Evolutionary conservation across 2,888 invertebrate species (phyloP).

Genomic region (Bibio marci): DNA sequence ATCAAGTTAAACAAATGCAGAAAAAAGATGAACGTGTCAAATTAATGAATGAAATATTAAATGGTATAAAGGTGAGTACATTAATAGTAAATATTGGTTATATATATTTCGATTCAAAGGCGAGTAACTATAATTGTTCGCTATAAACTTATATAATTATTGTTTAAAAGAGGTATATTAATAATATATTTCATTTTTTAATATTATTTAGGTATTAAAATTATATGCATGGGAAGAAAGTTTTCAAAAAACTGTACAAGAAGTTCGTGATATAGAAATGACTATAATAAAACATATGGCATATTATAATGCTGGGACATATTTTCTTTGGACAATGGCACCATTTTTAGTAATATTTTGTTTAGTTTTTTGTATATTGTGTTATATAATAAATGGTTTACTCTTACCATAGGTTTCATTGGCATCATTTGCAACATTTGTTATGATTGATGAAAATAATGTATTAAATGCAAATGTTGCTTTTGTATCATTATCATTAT

Average conservation of each 20-base stretch:
- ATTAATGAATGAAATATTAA: constrained; percentile 32
- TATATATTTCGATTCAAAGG: not conserved
- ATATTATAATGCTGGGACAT: constrained; percentile 32
- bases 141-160: too few species aligned
- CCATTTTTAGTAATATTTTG: constrained; percentile 34
- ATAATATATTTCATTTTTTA: too few species aligned
- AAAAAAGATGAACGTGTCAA: constrained; percentile 32
- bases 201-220: constrained; percentile 13
- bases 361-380: not conserved
- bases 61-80: constrained; percentile 26
- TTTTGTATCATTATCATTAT: constrained; percentile 37
- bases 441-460: constrained; percentile 26
- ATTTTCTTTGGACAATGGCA: constrained; percentile 41
- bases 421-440: constrained; percentile 24
- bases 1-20: constrained; percentile 29
- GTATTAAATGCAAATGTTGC: constrained; percentile 33
- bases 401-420: constrained; percentile 10
- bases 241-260: constrained; percentile 35
- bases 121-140: not conserved
- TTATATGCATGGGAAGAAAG: constrained; percentile 44
- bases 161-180: too few species aligned
- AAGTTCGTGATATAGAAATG: constrained; percentile 38
- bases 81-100: too few species aligned
- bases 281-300: constrained; percentile 35
- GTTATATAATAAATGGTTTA: too few species aligned